Percentiles rank a stretch among this genome's conserved stretches.
Conservation (phyloP, 2,888 invertebrate species). For the Synergus itoensis region DNA sequence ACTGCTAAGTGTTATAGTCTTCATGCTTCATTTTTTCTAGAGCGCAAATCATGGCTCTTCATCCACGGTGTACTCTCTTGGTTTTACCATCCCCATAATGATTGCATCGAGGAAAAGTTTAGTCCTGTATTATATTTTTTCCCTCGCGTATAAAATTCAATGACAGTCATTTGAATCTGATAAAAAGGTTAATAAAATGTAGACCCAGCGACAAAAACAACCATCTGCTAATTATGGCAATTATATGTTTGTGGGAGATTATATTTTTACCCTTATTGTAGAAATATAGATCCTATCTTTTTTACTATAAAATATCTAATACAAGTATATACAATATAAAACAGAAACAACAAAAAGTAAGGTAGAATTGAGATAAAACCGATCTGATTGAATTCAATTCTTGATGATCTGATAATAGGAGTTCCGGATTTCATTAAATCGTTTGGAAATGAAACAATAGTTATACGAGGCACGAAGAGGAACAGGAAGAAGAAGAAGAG, state of each 20-base stretch:
- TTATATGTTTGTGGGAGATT: not conserved
- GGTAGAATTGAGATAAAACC: not conserved
- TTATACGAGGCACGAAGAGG: constrained; percentile 29
- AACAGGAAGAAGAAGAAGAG: constrained; percentile 34
- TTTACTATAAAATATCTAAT: not conserved
- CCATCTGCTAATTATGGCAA: not conserved
- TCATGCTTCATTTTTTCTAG: not conserved
- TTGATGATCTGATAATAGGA: constrained; percentile 16
- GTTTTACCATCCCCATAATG: constrained; percentile 22
- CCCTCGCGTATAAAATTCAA: not conserved
- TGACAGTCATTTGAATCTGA: not conserved
- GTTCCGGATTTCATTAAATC: constrained; percentile 26
- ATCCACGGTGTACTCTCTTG: not conserved
- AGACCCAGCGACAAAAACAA: not conserved
- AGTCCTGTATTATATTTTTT: not conserved
- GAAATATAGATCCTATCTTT: not conserved
- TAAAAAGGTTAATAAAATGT: not conserved
- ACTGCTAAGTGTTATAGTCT: constrained; percentile 8
- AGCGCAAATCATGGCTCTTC: constrained; percentile 21
- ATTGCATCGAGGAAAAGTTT: not conserved
- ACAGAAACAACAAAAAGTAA: not conserved
- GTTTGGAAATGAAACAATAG: constrained; percentile 44
- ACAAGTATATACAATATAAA: not conserved
- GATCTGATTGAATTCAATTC: not conserved
- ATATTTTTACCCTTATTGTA: not conserved